These are phyloP conservation scores for Pygocentrus nattereri DNA, from an alignment of 2,797 vertebrate genomes.

Conservation along the genomic window DNA sequence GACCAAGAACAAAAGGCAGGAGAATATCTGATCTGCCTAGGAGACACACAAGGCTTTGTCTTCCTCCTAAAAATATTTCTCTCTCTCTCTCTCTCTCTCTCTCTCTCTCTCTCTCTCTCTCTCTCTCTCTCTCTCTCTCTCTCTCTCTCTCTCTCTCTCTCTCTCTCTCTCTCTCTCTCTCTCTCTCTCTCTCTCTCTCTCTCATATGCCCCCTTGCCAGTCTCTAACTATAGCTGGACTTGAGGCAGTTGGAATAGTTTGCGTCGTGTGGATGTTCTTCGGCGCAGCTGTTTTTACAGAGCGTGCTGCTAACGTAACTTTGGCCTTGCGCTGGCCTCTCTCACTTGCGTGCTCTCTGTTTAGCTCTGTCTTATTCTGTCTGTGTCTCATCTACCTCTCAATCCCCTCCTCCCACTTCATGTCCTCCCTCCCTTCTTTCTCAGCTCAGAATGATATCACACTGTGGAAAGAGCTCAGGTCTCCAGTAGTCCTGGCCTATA, in stretches of 20 bases:
- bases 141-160: constrained; percentile 65
- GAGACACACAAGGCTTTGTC: constrained; percentile 77
- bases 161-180: constrained; percentile 46
- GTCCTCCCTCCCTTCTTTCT: constrained; percentile 53
- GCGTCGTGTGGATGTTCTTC: constrained; percentile 89
- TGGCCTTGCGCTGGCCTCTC: constrained; percentile 66
- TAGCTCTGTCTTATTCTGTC: constrained; percentile 31
- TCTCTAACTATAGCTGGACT: constrained; percentile 94
- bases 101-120: constrained; percentile 62
- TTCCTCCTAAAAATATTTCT: constrained; percentile 76
- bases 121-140: constrained; percentile 58
- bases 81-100: constrained; percentile 62
- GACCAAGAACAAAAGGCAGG: constrained; percentile 65
- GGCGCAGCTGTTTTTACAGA: constrained; percentile 94
- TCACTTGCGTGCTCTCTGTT: constrained; percentile 32
- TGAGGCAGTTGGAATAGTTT: constrained; percentile 86
- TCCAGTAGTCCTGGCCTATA: constrained; percentile 54
- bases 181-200: constrained; percentile 70
- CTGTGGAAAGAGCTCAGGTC: constrained; percentile 67
- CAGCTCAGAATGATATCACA: constrained; percentile 75
- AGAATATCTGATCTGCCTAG: constrained; percentile 69
- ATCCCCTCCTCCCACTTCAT: constrained; percentile 24
- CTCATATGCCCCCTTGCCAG: constrained; percentile 72
- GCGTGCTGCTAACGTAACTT: constrained; percentile 74
- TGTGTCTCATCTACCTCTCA: constrained; percentile 40